Evolutionary conservation across 2,888 invertebrate genomes (phyloP).

Genomic region (Melanargia galathea): DNA sequence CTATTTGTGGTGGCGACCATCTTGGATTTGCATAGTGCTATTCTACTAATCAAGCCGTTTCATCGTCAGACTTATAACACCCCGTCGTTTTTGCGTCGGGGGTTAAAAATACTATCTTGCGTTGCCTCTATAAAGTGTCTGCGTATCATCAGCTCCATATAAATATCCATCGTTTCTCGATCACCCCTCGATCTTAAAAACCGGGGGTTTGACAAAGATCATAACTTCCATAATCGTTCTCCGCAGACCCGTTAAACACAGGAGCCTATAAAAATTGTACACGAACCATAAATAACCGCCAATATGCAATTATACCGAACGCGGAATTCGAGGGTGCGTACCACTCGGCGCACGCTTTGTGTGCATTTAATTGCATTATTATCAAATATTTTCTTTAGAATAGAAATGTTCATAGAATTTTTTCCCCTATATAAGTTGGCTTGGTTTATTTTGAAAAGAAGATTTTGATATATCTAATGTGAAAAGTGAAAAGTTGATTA

Average conservation of each 20-base stretch:
- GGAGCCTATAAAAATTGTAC: constrained; percentile 74
- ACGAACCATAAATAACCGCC: constrained; percentile 70
- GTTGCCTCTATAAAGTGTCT: not conserved
- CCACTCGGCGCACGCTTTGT: constrained; percentile 34
- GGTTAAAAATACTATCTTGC: no score
- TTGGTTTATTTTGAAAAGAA: constrained; percentile 8
- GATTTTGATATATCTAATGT: not conserved
- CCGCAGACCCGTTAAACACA: constrained; percentile 75
- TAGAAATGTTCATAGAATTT: constrained; percentile 32
- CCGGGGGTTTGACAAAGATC: constrained; percentile 62
- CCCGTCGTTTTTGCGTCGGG: no score
- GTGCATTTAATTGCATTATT: constrained; percentile 42
- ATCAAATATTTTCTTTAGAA: constrained; percentile 21
- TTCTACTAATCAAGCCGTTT: no score
- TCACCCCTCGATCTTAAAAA: constrained; percentile 48
- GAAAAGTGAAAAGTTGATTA: not conserved
- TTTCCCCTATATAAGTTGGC: constrained; percentile 9
- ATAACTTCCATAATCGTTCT: constrained; percentile 69
- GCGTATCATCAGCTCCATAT: constrained; percentile 38
- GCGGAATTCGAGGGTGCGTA: constrained; percentile 43
- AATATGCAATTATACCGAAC: constrained; percentile 67
- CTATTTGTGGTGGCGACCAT: no score
- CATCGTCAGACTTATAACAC: no score
- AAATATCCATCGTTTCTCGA: constrained; percentile 29
- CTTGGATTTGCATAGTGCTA: no score